A percentile compares a stretch with the other conserved stretches of the same genome.
Conservation (phyloP, 37 sponge, comb jelly and placozoan genomes). For the Ephydatia muelleri region DNA sequence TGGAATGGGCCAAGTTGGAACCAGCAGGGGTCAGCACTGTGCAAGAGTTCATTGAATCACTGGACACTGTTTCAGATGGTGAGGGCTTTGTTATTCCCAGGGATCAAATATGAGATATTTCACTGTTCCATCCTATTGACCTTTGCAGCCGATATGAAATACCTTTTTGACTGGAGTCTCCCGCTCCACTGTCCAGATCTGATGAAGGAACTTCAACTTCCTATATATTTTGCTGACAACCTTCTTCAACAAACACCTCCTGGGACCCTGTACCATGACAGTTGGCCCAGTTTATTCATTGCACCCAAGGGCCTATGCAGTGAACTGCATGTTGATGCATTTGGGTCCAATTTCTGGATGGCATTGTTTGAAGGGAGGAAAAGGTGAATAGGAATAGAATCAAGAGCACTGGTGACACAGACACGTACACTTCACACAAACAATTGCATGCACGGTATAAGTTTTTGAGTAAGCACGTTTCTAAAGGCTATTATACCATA, state of each 20-base stretch:
- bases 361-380: constrained; percentile 84
- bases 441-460: no score
- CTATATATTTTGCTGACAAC: constrained; percentile 62
- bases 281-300: constrained; percentile 88
- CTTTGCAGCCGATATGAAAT: constrained; percentile 14
- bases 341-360: constrained; percentile 95
- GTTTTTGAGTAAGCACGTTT: no score
- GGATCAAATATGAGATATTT: neutral
- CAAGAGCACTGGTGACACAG: no score
- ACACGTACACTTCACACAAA: no score
- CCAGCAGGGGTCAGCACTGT: constrained; percentile 27
- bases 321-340: constrained; percentile 81
- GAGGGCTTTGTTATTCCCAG: neutral
- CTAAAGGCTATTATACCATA: no score
- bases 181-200: constrained; percentile 84
- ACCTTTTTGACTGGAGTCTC: constrained; percentile 87
- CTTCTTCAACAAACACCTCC: constrained; percentile 65
- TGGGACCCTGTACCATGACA: constrained; percentile 70
- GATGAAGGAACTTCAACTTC: constrained; percentile 57
- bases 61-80: constrained; percentile 7
- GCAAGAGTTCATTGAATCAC: constrained; percentile 57
- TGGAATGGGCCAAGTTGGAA: constrained; percentile 77
- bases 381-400: constrained; percentile 31
- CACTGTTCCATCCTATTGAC: neutral
- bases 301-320: constrained; percentile 73